A percentile compares a stretch with the other conserved stretches of the same genome.
These are phyloP conservation scores for Tetanocera ferruginea DNA, from an alignment of 2,888 invertebrate species.

Conservation along the genomic window DNA sequence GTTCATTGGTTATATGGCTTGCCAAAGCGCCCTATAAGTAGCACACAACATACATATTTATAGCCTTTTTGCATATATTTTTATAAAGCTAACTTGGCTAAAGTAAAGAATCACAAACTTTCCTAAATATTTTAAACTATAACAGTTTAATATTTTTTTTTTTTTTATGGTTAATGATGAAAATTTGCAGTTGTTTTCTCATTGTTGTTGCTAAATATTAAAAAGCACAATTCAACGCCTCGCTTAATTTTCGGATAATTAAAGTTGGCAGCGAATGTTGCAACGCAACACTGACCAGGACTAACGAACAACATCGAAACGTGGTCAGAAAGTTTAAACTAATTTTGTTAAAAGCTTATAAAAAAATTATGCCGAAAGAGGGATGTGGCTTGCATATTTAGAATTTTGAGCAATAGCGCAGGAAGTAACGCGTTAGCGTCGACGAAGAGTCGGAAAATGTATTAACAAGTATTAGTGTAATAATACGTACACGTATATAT, in stretches of 20 bases:
- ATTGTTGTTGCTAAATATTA: not conserved
- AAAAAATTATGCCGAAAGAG: conserved; percentile 32
- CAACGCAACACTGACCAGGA: conserved; percentile 65
- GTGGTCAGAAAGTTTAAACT: conserved; percentile 68
- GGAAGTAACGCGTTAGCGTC: no score
- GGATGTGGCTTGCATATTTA: no score
- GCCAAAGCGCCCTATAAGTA: no score
- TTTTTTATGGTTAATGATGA: not conserved
- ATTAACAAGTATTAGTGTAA: no score
- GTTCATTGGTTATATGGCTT: no score
- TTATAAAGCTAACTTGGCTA: no score
- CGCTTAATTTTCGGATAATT: conserved; percentile 23
- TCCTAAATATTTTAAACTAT: not conserved
- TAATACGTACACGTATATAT: no score
- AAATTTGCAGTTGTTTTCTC: not conserved
- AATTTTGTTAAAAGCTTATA: conserved; percentile 68
- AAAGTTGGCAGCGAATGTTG: conserved; percentile 51
- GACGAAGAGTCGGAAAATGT: no score
- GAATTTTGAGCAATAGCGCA: no score
- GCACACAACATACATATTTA: no score
- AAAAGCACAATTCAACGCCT: conserved; percentile 5
- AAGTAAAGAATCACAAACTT: no score
- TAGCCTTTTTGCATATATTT: no score
- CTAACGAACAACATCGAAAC: conserved; percentile 67
- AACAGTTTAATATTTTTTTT: not conserved